Base-by-base conservation (phyloP, 2,888 invertebrate species). In the Agrypnus murinus region DNA sequence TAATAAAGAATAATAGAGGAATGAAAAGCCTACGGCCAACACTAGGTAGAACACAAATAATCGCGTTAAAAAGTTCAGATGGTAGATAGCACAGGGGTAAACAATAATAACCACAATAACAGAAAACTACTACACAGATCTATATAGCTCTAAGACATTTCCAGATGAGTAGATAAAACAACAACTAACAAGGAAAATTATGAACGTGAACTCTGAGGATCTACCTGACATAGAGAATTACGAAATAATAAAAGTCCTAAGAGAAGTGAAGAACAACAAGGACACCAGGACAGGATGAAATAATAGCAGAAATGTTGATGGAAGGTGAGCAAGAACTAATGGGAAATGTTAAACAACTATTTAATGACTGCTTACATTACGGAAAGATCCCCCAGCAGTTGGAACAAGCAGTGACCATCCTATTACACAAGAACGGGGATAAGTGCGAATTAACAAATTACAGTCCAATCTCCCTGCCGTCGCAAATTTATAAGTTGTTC, bases 141-240 rank as follows among this genome's bases (percentile, higher is more conserved):
- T n/a, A n/a, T n/a, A n/a, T n/a, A n/a, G n/a, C n/a, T n/a, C n/a
- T n/a, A n/a, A n/a, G n/a, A n/a, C 36, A 36, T 7, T 36, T 8
- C 36, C 36, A 36, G 36, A 36, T 36, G 36, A 36, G 7, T 8
- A 36, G 36, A 36, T 9, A 36, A 36, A 36, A 36, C 36, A 36
- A 36, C 9, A 36, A 36, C 36, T 45, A 45, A 45, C 12, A 9
- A 45, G 45, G 15, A 45, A 45, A 9, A 15, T 45, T 9, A 45
- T 12, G 15, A 45, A 45, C 9, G 15, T 45, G 6, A 45, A 45
- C 15, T 12, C 45, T 3, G 14, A 45, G 15, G 36, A 9, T 7
- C 9, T 36, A 36, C 36, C 36, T 36, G 36, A 36, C 36, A 9
- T 9, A 36, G 36, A 36, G 36, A 36, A 36, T 8, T 36, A 36